phyloP scores from a whole-genome alignment of 2,113 vertebrate genomes.

The Aptenodytes patagonicus region DNA sequence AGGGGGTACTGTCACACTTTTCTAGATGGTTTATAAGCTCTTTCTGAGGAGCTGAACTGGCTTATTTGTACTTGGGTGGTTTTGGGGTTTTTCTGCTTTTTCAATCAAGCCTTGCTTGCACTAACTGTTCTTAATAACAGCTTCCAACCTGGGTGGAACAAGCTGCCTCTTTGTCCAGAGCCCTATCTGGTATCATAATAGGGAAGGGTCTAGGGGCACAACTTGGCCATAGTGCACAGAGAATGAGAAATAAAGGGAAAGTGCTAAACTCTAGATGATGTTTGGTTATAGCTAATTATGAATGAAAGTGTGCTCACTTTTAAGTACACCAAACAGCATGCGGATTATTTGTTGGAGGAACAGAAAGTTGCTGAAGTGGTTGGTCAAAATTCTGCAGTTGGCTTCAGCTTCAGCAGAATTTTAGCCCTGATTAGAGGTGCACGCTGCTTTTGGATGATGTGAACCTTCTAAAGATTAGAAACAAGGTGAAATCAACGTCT shows the following conservation, averaged over 20 bases:
- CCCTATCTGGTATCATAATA: not conserved
- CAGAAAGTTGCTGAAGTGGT: not conserved
- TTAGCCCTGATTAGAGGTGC: not conserved
- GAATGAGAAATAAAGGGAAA: not conserved
- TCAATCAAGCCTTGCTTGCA: not conserved
- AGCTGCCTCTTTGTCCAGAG: not conserved
- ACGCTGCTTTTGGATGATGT: not conserved
- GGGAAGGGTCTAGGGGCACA: not conserved
- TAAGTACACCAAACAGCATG: not conserved
- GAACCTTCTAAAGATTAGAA: not conserved
- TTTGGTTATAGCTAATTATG: not conserved
- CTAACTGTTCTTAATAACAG: not conserved
- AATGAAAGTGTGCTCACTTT: not conserved
- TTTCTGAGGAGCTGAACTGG: not conserved
- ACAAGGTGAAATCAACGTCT: not conserved
- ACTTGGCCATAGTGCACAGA: not conserved
- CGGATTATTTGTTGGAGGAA: not conserved
- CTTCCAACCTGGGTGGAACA: not conserved
- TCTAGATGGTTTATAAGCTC: not conserved
- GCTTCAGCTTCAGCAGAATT: not conserved
- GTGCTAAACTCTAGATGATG: not conserved
- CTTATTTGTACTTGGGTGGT: not conserved
- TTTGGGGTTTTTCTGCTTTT: not conserved
- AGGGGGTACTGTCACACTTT: not conserved
- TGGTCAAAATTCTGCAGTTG: not conserved